Percentiles rank a stretch among this genome's conserved stretches.
phyloP scores from a whole-genome alignment of 2,797 vertebrate genomes.

The Austrolebias charrua region DNA sequence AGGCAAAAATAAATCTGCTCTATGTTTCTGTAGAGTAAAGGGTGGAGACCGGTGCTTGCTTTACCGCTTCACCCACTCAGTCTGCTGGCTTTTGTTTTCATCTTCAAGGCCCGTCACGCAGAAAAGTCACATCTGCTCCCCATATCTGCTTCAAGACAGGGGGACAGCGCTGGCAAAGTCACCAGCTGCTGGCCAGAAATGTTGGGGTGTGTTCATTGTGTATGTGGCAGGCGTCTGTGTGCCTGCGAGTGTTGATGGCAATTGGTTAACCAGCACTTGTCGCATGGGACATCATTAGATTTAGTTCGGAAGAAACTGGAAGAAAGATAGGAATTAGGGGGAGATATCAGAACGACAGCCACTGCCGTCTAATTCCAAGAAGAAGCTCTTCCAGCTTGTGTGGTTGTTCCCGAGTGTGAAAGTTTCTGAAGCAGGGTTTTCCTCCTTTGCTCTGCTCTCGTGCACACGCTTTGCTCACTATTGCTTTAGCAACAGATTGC shows the following conservation, averaged over 20 bases:
- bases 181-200: slow-evolving; percentile 69
- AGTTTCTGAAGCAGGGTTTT: slow-evolving; percentile 30
- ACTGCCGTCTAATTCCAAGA: slow-evolving; percentile 48
- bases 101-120: slow-evolving; percentile 68
- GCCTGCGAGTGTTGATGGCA: slow-evolving; percentile 37
- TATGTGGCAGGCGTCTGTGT: slow-evolving; percentile 2
- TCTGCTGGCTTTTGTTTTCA: slow-evolving; percentile 52
- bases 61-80: slow-evolving; percentile 8
- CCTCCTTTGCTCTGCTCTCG: slow-evolving; percentile 46
- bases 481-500: slow-evolving; percentile 52
- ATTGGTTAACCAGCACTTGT: slow-evolving; percentile 59
- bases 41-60: slow-evolving; percentile 27
- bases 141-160: slow-evolving; percentile 70
- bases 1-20: slow-evolving; percentile 25
- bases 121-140: slow-evolving; percentile 78
- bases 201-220: slow-evolving; percentile 22
- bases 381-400: slow-evolving; percentile 23
- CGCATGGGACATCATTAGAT: slow-evolving; percentile 75
- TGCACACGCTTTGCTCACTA: slow-evolving; percentile 27
- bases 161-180: slow-evolving; percentile 71
- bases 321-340: slow-evolving; percentile 47
- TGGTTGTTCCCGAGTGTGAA: background rate
- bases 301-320: slow-evolving; percentile 48
- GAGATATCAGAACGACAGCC: slow-evolving; percentile 52
- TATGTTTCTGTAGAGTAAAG: slow-evolving; percentile 24